These are phyloP conservation scores for Papilio gigon DNA, from an alignment of 2,888 invertebrate genomes.

Conservation along the genomic window DNA sequence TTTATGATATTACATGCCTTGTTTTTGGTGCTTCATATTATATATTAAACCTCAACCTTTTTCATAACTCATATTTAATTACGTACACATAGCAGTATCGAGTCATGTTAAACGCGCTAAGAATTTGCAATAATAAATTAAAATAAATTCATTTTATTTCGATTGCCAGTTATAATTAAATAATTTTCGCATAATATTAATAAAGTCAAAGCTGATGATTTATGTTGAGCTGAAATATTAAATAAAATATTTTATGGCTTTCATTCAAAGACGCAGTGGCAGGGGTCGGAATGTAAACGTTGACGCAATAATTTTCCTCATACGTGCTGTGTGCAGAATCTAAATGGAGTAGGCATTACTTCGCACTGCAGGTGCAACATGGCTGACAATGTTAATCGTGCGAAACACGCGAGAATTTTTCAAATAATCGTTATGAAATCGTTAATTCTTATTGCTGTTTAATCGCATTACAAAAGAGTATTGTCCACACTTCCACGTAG, in stretches of 20 bases:
- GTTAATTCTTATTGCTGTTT: conserved; percentile 68
- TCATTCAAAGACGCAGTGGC: not conserved
- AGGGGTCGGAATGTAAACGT: conserved; percentile 12
- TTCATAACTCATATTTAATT: not conserved
- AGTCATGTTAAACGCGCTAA: not conserved
- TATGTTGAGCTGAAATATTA: too few species aligned
- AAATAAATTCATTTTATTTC: not conserved
- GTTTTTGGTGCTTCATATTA: not conserved
- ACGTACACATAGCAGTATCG: not conserved
- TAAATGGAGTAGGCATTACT: conserved; percentile 39
- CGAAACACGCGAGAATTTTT: conserved; percentile 70
- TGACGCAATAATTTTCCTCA: conserved; percentile 25
- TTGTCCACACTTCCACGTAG: conserved; percentile 57
- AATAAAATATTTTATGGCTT: conserved; percentile 6
- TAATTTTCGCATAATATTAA: not conserved
- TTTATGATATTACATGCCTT: not conserved
- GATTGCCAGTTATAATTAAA: not conserved
- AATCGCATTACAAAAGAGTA: conserved; percentile 67
- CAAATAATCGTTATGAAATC: conserved; percentile 73
- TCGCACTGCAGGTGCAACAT: conserved; percentile 56
- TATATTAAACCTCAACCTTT: not conserved
- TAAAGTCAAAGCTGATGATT: not conserved
- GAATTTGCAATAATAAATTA: not conserved
- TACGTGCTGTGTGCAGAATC: conserved; percentile 38
- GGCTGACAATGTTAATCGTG: conserved; percentile 41